Conservation (phyloP, 2,888 invertebrate genomes). For the Platerodrilus igneus region DNA sequence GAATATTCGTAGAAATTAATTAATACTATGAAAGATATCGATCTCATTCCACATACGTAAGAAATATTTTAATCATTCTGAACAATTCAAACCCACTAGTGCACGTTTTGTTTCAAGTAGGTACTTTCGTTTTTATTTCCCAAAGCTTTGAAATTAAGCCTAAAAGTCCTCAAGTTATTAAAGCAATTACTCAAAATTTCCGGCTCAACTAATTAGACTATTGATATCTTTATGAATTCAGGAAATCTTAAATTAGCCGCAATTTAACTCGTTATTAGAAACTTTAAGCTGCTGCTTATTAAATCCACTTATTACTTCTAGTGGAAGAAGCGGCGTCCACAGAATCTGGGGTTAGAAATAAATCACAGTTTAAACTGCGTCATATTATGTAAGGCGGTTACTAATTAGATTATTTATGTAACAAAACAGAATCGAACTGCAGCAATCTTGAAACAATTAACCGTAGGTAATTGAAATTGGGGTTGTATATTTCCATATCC, state of each 20-base stretch:
- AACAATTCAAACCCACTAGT: no score
- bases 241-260: slow-evolving; percentile 38
- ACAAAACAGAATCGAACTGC: no score
- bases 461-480: no score
- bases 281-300: slow-evolving; percentile 31
- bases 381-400: slow-evolving; percentile 29
- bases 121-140: no score
- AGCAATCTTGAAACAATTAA: no score
- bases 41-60: no score
- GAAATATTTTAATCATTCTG: no score
- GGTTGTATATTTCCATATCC: no score
- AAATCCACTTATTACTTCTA: slow-evolving; percentile 32
- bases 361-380: slow-evolving; percentile 30
- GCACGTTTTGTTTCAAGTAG: no score
- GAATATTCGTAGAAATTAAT: no score
- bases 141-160: slow-evolving; percentile 1
- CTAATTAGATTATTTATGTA: slow-evolving; percentile 29
- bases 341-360: slow-evolving; percentile 23
- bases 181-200: slow-evolving; percentile 17
- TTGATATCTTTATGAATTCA: slow-evolving; percentile 44
- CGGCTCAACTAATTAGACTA: slow-evolving; percentile 36
- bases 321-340: slow-evolving; percentile 18
- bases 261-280: slow-evolving; percentile 36
- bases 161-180: slow-evolving; percentile 12
- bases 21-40: no score